Percentiles rank a stretch among this genome's conserved stretches.
Conservation (phyloP, 2,888 invertebrate species). For the Eupithecia tripunctaria region DNA sequence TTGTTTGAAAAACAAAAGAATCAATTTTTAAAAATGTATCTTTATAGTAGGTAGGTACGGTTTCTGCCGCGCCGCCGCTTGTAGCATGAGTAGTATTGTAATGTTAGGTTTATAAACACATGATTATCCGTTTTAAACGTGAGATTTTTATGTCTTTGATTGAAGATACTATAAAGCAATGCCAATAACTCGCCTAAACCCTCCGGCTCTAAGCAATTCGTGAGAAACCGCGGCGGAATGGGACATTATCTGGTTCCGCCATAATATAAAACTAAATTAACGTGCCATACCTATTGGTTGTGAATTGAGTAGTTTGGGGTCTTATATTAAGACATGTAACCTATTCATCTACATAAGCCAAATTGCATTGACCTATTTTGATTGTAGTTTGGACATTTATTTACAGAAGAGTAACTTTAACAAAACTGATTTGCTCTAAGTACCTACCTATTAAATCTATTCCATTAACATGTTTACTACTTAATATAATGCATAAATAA, state of each 20-base stretch:
- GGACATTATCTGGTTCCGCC: background rate
- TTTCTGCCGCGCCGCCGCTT: background rate
- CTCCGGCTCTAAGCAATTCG: too few relatives aligned
- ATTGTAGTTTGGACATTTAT: constrained; percentile 11
- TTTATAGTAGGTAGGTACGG: background rate
- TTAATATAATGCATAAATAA: too few relatives aligned
- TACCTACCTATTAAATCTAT: background rate
- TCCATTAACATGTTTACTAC: background rate
- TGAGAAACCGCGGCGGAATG: background rate
- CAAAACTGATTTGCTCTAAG: background rate
- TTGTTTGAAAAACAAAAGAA: too few relatives aligned
- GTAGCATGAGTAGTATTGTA: background rate
- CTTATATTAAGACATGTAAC: too few relatives aligned
- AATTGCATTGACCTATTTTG: constrained; percentile 3
- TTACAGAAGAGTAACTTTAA: constrained; percentile 12
- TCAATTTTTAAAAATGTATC: too few relatives aligned
- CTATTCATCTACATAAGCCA: background rate
- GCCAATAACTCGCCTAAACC: background rate
- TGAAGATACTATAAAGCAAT: background rate
- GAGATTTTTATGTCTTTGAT: background rate
- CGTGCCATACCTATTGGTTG: background rate
- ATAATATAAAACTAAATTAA: background rate
- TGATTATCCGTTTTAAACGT: background rate
- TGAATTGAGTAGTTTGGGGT: background rate
- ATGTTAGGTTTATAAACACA: background rate